phyloP scores from a whole-genome alignment of 1,140 invertebrate species.

The Phocides pigmalion region DNA sequence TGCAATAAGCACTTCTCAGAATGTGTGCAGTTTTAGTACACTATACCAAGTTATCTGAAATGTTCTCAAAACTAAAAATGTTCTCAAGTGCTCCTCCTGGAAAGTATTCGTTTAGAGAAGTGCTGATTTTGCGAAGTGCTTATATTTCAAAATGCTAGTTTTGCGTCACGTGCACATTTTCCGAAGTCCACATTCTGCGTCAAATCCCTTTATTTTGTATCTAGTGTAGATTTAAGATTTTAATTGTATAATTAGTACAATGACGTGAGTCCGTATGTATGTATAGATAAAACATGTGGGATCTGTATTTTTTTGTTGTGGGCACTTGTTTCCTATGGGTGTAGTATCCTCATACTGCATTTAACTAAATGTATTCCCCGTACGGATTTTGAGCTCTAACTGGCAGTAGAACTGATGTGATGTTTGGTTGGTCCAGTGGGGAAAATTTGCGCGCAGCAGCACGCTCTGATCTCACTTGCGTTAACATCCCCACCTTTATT shows the following conservation, averaged over 20 bases:
- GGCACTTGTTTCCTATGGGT: slow-evolving; percentile 16
- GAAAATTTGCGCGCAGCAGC: background rate
- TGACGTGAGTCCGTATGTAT: slow-evolving; percentile 15
- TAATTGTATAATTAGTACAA: slow-evolving; percentile 29
- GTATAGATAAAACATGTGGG: slow-evolving; percentile 26
- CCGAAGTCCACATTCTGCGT: too few species aligned
- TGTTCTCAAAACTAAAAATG: too few species aligned
- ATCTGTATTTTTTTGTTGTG: slow-evolving; percentile 29
- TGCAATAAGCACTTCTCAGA: too few species aligned
- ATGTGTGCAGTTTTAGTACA: too few species aligned
- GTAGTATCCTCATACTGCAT: slow-evolving; percentile 21
- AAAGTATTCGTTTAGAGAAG: too few species aligned
- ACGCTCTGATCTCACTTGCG: background rate
- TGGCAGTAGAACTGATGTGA: background rate
- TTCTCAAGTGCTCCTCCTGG: too few species aligned
- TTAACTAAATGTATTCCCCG: background rate
- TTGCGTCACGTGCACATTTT: too few species aligned
- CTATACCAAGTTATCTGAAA: too few species aligned
- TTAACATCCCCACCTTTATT: too few species aligned
- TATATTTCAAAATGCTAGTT: too few species aligned
- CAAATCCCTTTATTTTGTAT: slow-evolving; percentile 43
- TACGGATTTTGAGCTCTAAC: background rate
- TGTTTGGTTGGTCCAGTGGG: background rate
- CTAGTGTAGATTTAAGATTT: slow-evolving; percentile 19
- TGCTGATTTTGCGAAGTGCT: too few species aligned